A percentile compares a stretch with the other conserved stretches of the same genome.
Evolutionary conservation across 92 coral and sea anemone species (phyloP).

Genomic region (Nematostella vectensis): DNA sequence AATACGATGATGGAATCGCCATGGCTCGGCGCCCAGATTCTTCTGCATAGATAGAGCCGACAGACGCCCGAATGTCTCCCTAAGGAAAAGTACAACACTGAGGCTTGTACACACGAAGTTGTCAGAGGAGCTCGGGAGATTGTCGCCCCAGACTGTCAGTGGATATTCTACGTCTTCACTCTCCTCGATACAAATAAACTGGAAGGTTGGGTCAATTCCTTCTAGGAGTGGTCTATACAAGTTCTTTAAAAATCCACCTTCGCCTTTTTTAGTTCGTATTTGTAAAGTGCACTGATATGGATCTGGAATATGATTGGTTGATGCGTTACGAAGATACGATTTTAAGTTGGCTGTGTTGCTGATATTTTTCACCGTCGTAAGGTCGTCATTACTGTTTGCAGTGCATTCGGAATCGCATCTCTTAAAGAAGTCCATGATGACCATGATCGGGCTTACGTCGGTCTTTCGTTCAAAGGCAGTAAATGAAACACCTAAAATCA

Average conservation of each 20-base stretch:
- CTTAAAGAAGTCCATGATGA: background rate
- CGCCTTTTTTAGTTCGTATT: slow-evolving; percentile 31
- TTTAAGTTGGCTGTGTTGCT: background rate
- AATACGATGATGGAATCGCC: slow-evolving; percentile 83
- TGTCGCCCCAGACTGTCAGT: slow-evolving; percentile 12
- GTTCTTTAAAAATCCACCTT: slow-evolving; percentile 37
- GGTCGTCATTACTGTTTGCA: slow-evolving; percentile 7
- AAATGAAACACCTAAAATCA: too few species aligned
- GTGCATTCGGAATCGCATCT: slow-evolving; percentile 7
- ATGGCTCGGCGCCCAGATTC: slow-evolving; percentile 44
- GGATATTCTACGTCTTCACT: slow-evolving; percentile 20
- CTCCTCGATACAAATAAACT: slow-evolving; percentile 51
- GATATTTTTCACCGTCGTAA: slow-evolving; percentile 4
- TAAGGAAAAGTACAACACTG: slow-evolving; percentile 55
- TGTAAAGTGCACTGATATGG: slow-evolving; percentile 66
- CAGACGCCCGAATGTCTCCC: slow-evolving; percentile 66
- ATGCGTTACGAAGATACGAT: background rate
- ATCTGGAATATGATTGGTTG: slow-evolving; percentile 34
- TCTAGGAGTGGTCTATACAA: slow-evolving; percentile 57
- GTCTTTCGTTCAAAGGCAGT: too few species aligned
- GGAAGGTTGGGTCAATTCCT: slow-evolving; percentile 82
- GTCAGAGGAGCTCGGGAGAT: background rate
- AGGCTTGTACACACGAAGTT: slow-evolving; percentile 34
- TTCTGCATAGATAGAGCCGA: slow-evolving; percentile 58
- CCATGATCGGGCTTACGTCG: slow-evolving; percentile 4